Conservation (phyloP, 2,113 vertebrate species). For the Grallaria varia region DNA sequence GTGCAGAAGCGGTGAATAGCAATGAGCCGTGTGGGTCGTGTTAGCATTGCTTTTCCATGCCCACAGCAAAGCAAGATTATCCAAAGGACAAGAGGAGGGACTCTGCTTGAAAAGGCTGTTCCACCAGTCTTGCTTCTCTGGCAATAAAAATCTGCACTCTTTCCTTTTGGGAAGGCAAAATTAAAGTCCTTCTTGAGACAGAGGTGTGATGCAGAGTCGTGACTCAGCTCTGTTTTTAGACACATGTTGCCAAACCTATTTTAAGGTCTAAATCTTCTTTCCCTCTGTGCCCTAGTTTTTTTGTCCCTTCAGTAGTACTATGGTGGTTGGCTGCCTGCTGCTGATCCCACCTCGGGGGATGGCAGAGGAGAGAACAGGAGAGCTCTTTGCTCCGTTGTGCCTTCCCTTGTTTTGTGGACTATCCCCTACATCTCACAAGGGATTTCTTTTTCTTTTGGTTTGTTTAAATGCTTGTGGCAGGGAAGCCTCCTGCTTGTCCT, state of each 20-base stretch:
- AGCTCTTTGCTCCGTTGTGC: rapidly evolving
- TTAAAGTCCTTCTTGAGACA: not conserved
- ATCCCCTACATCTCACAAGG: not conserved
- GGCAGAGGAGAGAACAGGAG: not conserved
- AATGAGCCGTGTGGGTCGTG: constrained; percentile 15
- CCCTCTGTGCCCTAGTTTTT: not conserved
- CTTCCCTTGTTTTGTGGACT: not conserved
- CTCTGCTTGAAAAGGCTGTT: not conserved
- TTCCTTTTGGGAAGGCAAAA: not conserved
- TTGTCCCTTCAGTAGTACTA: not conserved
- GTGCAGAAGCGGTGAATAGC: constrained; percentile 58
- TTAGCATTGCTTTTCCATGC: not conserved
- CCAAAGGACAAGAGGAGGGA: constrained; percentile 37
- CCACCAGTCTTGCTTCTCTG: not conserved
- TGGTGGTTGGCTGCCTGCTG: not conserved
- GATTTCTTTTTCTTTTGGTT: not conserved
- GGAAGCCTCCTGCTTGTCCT: not conserved
- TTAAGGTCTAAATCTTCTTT: constrained; percentile 19
- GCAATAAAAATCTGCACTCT: not conserved
- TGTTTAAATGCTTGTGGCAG: not conserved
- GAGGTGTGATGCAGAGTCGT: not conserved
- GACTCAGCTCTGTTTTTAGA: constrained; percentile 10
- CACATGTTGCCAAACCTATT: not conserved
- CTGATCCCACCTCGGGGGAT: not conserved
- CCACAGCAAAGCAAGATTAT: constrained; percentile 44